phyloP scores from a whole-genome alignment of 2,888 invertebrate species.

The Drosophila peninsularis region DNA sequence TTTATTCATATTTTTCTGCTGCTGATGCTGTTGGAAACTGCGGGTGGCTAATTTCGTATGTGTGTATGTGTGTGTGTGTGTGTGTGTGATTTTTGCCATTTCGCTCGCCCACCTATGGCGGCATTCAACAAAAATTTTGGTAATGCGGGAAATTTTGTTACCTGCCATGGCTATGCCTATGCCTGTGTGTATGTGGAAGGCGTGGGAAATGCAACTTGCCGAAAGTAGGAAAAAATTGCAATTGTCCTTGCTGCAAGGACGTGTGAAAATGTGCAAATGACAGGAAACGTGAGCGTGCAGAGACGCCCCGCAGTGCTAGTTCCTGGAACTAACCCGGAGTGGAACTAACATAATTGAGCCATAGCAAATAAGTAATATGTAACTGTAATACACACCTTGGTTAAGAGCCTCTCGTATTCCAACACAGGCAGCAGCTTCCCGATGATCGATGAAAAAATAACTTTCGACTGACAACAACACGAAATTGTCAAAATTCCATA shows the following conservation, averaged over 20 bases:
- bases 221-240: constrained; percentile 51
- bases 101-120: constrained; percentile 67
- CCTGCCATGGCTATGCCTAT: constrained; percentile 42
- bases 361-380: constrained; percentile 16
- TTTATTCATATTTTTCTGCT: constrained; percentile 31
- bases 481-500: constrained; percentile 60
- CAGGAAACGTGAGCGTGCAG: constrained; percentile 60
- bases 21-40: constrained; percentile 40
- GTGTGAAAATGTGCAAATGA: constrained; percentile 72
- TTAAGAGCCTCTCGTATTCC: background rate
- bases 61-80: constrained; percentile 6
- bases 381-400: constrained; percentile 42
- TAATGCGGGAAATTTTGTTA: constrained; percentile 55
- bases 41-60: constrained; percentile 62
- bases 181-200: constrained; percentile 42
- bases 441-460: constrained; percentile 34
- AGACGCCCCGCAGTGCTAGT: constrained; percentile 37
- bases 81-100: constrained; percentile 54
- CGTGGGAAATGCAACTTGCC: constrained; percentile 68
- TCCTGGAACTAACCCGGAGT: constrained; percentile 30
- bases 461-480: constrained; percentile 48
- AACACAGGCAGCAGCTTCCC: constrained; percentile 31
- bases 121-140: constrained; percentile 59
- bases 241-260: constrained; percentile 61
- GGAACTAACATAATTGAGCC: constrained; percentile 17